Percentiles rank a stretch among this genome's conserved stretches.
Evolutionary conservation across 2,113 vertebrate species (phyloP).

Genomic region (Sitta europaea): DNA sequence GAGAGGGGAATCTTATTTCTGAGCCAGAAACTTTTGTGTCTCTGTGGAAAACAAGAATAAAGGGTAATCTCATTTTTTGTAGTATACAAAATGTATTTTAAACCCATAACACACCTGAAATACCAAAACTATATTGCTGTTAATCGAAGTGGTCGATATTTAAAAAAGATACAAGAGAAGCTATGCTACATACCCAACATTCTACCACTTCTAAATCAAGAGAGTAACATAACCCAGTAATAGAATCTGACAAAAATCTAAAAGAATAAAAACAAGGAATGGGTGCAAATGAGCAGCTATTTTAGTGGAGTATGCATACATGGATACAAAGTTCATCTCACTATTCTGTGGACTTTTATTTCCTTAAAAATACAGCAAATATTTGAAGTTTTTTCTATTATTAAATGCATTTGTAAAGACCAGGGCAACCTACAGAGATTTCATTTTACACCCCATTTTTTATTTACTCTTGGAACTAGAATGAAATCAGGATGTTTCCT

Average conservation of each 20-base stretch:
- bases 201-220: not conserved
- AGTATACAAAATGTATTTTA: not conserved
- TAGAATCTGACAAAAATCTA: not conserved
- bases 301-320: not conserved
- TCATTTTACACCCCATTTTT: not conserved
- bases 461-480: not conserved
- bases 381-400: not conserved
- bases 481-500: not conserved
- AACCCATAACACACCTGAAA: not conserved
- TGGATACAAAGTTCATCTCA: not conserved
- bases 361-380: not conserved
- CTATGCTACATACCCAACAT: not conserved
- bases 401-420: not conserved
- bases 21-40: not conserved
- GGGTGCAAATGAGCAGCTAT: not conserved
- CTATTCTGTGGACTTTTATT: not conserved
- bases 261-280: not conserved
- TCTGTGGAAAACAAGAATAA: not conserved
- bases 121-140: not conserved
- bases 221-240: not conserved
- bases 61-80: not conserved
- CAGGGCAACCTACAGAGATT: not conserved
- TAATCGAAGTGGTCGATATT: not conserved
- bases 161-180: not conserved
- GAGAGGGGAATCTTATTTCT: not conserved